Evolutionary conservation across 1,140 invertebrate species (phyloP).

Genomic region (Leptinotarsa lineolata): DNA sequence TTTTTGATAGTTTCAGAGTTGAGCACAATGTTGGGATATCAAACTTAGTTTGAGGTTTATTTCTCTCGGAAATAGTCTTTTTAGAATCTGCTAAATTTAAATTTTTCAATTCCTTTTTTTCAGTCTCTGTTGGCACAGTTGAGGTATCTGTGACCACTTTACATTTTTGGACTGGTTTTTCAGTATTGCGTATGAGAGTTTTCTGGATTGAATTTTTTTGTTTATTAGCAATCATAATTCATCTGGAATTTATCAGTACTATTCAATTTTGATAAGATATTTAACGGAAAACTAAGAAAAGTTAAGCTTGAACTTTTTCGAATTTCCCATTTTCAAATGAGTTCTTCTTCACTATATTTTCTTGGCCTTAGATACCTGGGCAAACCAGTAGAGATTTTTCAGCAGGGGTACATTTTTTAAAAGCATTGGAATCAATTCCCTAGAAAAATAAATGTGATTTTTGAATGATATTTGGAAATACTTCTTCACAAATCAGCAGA

Average conservation of each 20-base stretch:
- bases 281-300: no score
- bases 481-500: no score
- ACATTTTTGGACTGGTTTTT: constrained; percentile 27
- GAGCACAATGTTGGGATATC: constrained; percentile 40
- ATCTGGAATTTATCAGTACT: neutral
- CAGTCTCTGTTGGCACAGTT: constrained; percentile 12
- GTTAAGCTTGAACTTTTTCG: no score
- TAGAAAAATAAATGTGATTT: no score
- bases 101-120: neutral
- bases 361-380: neutral
- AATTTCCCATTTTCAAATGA: no score
- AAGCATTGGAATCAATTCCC: no score
- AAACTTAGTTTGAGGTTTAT: constrained; percentile 32
- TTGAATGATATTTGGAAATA: no score
- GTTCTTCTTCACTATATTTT: neutral
- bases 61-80: neutral
- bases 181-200: constrained; percentile 42
- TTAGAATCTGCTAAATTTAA: neutral
- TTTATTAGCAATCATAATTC: constrained; percentile 14
- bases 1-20: constrained; percentile 36
- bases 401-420: no score
- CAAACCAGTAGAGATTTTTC: no score
- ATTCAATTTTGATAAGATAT: neutral
- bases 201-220: constrained; percentile 30
- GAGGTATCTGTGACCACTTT: constrained; percentile 21